Evolutionary conservation across 1,140 invertebrate species (phyloP).

Genomic region (Penaeus indicus): DNA sequence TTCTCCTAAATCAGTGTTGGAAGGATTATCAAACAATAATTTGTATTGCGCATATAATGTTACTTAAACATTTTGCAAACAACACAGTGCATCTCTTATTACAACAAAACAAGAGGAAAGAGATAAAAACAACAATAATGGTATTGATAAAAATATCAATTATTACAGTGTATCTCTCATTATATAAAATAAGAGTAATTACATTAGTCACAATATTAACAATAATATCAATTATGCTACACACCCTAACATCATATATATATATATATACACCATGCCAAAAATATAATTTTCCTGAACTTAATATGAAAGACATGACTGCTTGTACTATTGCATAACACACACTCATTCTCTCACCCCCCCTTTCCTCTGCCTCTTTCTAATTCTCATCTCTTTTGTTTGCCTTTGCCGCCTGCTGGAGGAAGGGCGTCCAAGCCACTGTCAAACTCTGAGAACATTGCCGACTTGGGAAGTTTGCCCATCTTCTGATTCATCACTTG

Average conservation of each 20-base stretch:
- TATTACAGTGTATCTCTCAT: too few species aligned
- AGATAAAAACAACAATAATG: too few species aligned
- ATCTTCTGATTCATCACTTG: constrained; percentile 47
- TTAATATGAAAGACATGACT: neutral
- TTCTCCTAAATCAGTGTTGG: too few species aligned
- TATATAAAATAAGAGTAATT: too few species aligned
- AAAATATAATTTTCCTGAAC: neutral
- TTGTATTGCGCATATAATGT: too few species aligned
- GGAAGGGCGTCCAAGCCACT: constrained; percentile 46
- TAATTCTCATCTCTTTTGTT: neutral
- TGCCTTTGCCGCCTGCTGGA: constrained; percentile 13
- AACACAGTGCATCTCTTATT: too few species aligned
- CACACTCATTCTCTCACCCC: neutral
- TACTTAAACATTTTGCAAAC: too few species aligned
- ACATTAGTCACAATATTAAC: neutral
- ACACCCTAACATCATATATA: neutral
- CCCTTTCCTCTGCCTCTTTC: neutral
- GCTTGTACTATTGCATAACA: too few species aligned
- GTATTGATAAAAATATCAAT: too few species aligned
- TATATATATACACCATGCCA: neutral
- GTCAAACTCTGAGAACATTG: constrained; percentile 52
- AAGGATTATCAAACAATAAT: too few species aligned
- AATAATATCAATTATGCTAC: neutral
- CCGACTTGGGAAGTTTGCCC: constrained; percentile 46
- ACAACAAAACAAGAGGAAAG: too few species aligned